Conservation (phyloP, 2,113 vertebrate species). For the Parus major region DNA sequence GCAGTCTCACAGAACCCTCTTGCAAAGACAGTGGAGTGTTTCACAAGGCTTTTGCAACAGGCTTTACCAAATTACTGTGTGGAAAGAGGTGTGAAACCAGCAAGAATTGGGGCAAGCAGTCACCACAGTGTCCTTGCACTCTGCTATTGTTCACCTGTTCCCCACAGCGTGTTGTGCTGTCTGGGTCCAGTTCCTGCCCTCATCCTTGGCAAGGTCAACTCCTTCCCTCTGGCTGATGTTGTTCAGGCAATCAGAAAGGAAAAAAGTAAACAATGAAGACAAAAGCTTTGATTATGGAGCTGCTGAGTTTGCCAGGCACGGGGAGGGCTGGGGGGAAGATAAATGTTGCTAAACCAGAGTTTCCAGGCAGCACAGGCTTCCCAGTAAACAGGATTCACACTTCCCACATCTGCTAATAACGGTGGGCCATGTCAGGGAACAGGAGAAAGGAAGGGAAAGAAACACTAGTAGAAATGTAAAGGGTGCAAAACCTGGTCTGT, state of each 20-base stretch:
- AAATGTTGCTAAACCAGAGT: background rate
- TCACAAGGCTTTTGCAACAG: slow-evolving; percentile 15
- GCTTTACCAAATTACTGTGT: background rate
- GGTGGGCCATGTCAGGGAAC: background rate
- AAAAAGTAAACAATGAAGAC: background rate
- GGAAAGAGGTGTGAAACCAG: background rate
- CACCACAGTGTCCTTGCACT: background rate
- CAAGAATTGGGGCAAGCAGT: background rate
- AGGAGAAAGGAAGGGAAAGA: background rate
- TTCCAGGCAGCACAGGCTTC: background rate
- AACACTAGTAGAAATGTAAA: rapidly evolving
- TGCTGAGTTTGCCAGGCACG: background rate
- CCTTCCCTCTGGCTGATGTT: background rate
- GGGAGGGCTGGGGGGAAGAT: background rate
- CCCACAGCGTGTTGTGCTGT: background rate
- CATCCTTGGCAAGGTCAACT: background rate
- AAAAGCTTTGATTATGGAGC: background rate
- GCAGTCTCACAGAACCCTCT: background rate
- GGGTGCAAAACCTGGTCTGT: background rate
- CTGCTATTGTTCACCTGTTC: background rate
- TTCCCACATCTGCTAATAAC: background rate
- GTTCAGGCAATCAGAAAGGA: background rate
- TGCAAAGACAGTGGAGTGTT: background rate
- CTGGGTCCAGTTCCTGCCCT: background rate
- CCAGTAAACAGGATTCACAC: background rate